Evolutionary conservation across 2,888 invertebrate genomes (phyloP).

Genomic region (Tillus elongatus): DNA sequence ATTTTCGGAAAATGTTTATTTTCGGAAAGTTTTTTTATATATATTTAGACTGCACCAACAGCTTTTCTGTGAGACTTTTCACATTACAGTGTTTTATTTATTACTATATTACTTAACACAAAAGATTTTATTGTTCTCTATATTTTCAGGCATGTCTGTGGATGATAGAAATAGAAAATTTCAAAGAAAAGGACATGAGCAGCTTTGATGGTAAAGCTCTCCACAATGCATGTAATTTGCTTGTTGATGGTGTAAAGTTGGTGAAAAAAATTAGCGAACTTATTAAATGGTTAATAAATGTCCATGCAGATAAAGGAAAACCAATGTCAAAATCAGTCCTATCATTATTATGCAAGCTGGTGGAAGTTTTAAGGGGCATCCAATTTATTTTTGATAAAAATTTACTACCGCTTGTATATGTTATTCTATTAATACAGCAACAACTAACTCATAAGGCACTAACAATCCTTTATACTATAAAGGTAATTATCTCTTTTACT

Average conservation of each 20-base stretch:
- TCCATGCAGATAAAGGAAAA: constrained; percentile 58
- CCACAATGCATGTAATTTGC: constrained; percentile 44
- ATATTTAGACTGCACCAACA: constrained; percentile 3
- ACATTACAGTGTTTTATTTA: neutral
- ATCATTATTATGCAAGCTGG: constrained; percentile 65
- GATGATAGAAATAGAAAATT: constrained; percentile 53
- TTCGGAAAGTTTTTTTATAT: no score
- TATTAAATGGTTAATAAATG: constrained; percentile 55
- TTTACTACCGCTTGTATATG: constrained; percentile 59
- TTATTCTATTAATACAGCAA: constrained; percentile 68
- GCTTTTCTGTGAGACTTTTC: neutral
- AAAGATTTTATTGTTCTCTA: constrained; percentile 33
- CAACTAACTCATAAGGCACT: constrained; percentile 70
- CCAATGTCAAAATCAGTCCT: constrained; percentile 72
- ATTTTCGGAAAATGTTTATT: no score
- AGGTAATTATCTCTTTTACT: constrained; percentile 48
- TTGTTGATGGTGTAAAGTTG: constrained; percentile 46
- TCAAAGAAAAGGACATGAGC: constrained; percentile 41
- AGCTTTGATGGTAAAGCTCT: constrained; percentile 48
- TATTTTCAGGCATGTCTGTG: constrained; percentile 47
- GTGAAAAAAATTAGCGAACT: constrained; percentile 43
- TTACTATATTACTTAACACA: constrained; percentile 25
- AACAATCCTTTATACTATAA: constrained; percentile 55
- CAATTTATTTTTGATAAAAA: constrained; percentile 61
- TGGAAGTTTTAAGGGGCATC: constrained; percentile 73